Base-by-base conservation (phyloP, 2,797 vertebrate species). In the Rhinatrema bivittatum region DNA sequence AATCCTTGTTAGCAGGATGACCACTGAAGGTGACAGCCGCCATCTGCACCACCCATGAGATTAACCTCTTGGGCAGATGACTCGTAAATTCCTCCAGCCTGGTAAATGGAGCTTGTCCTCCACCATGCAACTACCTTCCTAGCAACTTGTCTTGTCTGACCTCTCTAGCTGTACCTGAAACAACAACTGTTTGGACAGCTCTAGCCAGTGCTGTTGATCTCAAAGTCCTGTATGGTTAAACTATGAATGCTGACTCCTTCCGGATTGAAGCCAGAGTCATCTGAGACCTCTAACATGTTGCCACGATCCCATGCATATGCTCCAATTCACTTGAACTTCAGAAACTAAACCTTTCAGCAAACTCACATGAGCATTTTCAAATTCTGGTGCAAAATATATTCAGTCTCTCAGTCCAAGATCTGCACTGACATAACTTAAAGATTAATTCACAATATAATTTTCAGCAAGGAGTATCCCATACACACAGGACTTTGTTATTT, bases 101-200 rank as follows among this genome's bases (percentile, higher is more conserved):
- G 46, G 53, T 42, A 61, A 45, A 57, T 40, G 42, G 28, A 62
- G 35, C 13, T 54, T 64, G 61, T 60, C 60, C 50, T 66, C 40
- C 14, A 24, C 3, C 34, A 44, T 46, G 17, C 67, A 37, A 24
- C 39, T 43, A 62, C 32, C 55, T 79, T 81, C 72, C 84, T 76
- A 53, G 70, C 84, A 87, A 82, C 80, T 76, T 76, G 70, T 67
- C 18, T 1, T 16, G 29, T 28, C 47, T 23, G 43, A 47, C 50
- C 62, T 42, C 56, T n/a, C n/a, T n/a, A 54, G 72, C 70, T 69
- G 80, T 88, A 91, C 85, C 86, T 86, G 90, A 87, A 87, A 68
- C 63, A 71, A 81, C 88, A 91, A 81, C 84, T 89, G 87, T 69
- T 76, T 67, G 70, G 62, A 68, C 64, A 73, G 68, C 56, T 72